Evolutionary conservation across 2,888 invertebrate species (phyloP).

Genomic region (Frankliniella intonsa): DNA sequence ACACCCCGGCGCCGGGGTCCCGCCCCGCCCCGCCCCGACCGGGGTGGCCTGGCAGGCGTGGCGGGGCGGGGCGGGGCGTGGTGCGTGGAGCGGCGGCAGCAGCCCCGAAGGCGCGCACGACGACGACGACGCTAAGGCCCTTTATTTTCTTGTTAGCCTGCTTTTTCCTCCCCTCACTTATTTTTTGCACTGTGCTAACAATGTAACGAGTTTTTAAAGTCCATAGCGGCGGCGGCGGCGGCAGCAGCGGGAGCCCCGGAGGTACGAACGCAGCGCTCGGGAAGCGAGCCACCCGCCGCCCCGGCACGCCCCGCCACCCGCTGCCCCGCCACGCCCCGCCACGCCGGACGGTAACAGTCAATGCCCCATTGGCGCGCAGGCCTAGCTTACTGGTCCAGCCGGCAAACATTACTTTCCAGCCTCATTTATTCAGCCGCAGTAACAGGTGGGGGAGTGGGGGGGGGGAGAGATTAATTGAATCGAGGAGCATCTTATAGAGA

Average conservation of each 20-base stretch:
- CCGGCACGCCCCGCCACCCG: too few species aligned
- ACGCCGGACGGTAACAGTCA: too few species aligned
- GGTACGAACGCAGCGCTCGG: neutral
- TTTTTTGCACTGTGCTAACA: neutral
- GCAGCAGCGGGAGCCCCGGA: neutral
- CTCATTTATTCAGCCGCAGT: too few species aligned
- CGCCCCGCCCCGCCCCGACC: neutral
- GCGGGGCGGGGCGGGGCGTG: neutral
- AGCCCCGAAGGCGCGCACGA: neutral
- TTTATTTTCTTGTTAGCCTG: constrained; percentile 8
- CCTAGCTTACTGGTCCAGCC: too few species aligned
- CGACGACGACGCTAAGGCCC: neutral
- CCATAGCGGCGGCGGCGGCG: neutral
- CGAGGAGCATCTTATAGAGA: too few species aligned
- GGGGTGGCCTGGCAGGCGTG: neutral
- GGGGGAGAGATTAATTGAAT: neutral
- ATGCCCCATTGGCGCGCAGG: too few species aligned
- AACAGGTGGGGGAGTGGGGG: neutral
- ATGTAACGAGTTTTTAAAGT: constrained; percentile 25
- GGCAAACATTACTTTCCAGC: too few species aligned
- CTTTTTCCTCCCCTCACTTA: neutral
- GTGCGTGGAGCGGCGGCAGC: neutral
- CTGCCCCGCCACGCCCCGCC: too few species aligned
- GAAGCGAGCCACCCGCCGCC: too few species aligned
- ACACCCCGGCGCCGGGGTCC: too few species aligned